Evolutionary conservation across 1,140 invertebrate genomes (phyloP).

Genomic region (Antheraea pernyi): DNA sequence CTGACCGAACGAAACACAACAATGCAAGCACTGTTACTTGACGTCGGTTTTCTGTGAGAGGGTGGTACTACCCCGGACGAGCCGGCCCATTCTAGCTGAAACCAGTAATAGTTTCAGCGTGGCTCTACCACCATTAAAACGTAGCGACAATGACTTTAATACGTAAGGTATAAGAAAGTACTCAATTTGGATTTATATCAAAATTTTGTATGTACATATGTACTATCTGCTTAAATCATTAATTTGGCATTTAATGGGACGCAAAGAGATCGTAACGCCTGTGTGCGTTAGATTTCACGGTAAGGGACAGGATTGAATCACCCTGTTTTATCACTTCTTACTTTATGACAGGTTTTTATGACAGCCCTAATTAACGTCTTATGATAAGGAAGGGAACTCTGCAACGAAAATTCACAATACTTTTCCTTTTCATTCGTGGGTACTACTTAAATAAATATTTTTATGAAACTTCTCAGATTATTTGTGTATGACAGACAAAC

Average conservation of each 20-base stretch:
- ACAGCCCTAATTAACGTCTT: slow-evolving; percentile 28
- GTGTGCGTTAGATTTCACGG: neutral
- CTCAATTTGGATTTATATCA: neutral
- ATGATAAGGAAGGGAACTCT: neutral
- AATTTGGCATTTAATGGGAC: neutral
- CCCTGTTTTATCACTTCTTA: slow-evolving; percentile 42
- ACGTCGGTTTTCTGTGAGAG: no score
- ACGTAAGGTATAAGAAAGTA: neutral
- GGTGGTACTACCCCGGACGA: no score
- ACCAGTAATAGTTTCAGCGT: no score
- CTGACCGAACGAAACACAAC: no score
- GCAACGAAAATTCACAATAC: neutral
- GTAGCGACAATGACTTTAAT: no score
- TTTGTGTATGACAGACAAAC: no score
- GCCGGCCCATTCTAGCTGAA: no score
- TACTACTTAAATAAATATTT: neutral
- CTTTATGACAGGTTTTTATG: slow-evolving; percentile 45
- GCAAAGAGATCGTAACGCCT: neutral
- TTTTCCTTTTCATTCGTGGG: neutral
- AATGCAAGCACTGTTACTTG: no score
- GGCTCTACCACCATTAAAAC: no score
- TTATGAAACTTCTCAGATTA: no score
- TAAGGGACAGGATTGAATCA: slow-evolving; percentile 30
- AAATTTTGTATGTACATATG: no score
- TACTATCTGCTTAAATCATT: neutral